phyloP scores from a whole-genome alignment of 2,888 invertebrate genomes.

The Rotaria socialis region DNA sequence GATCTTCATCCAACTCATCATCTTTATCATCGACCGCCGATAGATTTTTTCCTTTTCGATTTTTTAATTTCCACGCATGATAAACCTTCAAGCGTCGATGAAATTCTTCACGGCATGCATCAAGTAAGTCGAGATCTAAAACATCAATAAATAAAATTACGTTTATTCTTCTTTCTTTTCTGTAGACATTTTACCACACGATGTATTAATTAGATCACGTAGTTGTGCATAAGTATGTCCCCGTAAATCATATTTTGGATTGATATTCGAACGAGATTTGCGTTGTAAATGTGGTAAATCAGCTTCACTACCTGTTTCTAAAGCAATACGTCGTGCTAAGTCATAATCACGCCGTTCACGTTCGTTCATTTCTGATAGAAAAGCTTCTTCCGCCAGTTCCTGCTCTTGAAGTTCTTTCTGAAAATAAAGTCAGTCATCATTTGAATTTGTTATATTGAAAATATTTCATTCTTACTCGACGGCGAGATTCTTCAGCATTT shows the following conservation, averaged over 20 bases:
- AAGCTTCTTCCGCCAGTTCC: constrained; percentile 59
- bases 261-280: neutral
- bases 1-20: constrained; percentile 45
- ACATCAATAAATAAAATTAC: neutral
- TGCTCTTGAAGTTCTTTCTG: neutral
- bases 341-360: constrained; percentile 91
- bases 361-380: constrained; percentile 61
- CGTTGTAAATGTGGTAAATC: constrained; percentile 49
- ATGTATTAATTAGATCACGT: constrained; percentile 93
- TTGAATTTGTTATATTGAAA: neutral
- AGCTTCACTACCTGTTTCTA: constrained; percentile 63
- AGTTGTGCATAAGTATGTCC: constrained; percentile 98
- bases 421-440: neutral
- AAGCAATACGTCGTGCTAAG: constrained; percentile 82
- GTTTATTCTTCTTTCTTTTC: neutral
- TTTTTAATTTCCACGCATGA: constrained; percentile 97
- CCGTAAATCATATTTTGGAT: constrained; percentile 79
- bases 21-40: constrained; percentile 46
- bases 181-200: constrained; percentile 65
- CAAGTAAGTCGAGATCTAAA: constrained; percentile 78
- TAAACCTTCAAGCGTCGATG: constrained; percentile 94
- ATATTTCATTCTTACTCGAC: neutral
- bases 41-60: constrained; percentile 60
- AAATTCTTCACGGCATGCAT: constrained; percentile 94
- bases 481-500: neutral